Percentiles rank a stretch among this genome's conserved stretches.
Evolutionary conservation across 2,888 invertebrate genomes (phyloP).

Genomic region (Bruchidius siliquastri): DNA sequence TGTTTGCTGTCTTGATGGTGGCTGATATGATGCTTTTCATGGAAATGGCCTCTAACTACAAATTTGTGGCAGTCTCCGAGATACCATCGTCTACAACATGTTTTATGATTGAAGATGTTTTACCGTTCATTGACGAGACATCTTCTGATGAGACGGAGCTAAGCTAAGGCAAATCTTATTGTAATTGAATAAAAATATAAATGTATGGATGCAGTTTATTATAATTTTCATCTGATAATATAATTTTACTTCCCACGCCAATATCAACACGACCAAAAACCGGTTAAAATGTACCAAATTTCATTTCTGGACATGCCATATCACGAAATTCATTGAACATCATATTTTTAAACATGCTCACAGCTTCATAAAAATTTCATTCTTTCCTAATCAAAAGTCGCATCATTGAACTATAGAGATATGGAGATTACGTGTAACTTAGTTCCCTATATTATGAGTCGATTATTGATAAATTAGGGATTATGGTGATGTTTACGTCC

Average conservation of each 20-base stretch:
- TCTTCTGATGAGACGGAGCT: neutral
- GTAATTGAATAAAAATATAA: neutral
- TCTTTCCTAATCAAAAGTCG: neutral
- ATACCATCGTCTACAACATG: conserved; percentile 43
- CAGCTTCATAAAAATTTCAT: neutral
- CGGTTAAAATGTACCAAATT: too few relatives aligned
- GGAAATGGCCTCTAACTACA: conserved; percentile 53
- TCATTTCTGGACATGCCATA: too few relatives aligned
- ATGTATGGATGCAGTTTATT: neutral
- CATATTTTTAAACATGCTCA: neutral
- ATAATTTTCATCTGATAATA: neutral
- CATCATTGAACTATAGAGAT: neutral
- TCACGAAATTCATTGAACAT: too few relatives aligned
- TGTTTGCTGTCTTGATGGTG: conserved; percentile 65
- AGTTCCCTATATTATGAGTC: neutral
- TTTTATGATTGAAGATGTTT: conserved; percentile 14
- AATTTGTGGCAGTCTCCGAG: conserved; percentile 43
- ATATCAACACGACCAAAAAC: too few relatives aligned
- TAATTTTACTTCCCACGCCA: too few relatives aligned
- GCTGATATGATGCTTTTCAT: conserved; percentile 62
- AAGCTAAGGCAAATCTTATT: neutral
- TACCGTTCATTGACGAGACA: conserved; percentile 9
- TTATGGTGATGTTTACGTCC: neutral
- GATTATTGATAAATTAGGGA: neutral
- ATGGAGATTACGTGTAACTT: neutral